A percentile compares a stretch with the other conserved stretches of the same genome.
These are phyloP conservation scores for Drosophila ficusphila DNA, from an alignment of 1,140 invertebrate species.

Conservation along the genomic window DNA sequence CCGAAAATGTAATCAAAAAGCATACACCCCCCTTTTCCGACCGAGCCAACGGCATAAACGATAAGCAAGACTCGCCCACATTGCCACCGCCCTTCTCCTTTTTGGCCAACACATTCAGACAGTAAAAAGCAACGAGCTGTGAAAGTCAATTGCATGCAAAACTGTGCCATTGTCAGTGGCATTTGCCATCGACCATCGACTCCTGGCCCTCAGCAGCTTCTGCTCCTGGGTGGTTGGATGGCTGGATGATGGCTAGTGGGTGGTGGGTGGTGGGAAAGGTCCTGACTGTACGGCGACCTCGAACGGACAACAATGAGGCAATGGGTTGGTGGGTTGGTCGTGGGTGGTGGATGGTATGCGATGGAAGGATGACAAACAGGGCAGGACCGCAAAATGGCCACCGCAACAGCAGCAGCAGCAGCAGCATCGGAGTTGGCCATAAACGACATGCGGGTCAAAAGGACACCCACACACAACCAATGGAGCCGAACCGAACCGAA, in stretches of 20 bases:
- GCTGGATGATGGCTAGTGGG: conserved; percentile 1
- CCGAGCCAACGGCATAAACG: conserved; percentile 14
- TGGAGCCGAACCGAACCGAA: conserved; percentile 32
- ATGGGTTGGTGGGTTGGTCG: no score
- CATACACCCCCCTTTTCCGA: neutral
- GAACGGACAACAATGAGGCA: conserved; percentile 51
- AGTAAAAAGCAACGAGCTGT: conserved; percentile 81
- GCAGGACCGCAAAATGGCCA: conserved; percentile 69
- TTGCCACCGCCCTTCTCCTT: neutral
- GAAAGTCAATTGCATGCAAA: conserved; percentile 82
- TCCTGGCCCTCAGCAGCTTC: conserved; percentile 19
- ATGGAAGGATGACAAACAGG: conserved; percentile 52
- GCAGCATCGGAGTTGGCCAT: conserved; percentile 51
- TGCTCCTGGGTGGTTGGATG: conserved; percentile 32
- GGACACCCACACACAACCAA: conserved; percentile 68
- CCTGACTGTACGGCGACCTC: conserved; percentile 63
- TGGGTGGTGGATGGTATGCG: neutral
- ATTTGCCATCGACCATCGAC: conserved; percentile 44
- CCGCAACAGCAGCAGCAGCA: conserved; percentile 57
- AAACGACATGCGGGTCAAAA: conserved; percentile 79
- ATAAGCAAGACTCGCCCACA: conserved; percentile 27
- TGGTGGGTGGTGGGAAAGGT: conserved; percentile 26
- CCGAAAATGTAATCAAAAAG: conserved; percentile 32
- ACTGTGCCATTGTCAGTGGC: conserved; percentile 76
- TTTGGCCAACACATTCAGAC: conserved; percentile 55